Percentiles rank a stretch among this genome's conserved stretches.
phyloP scores from a whole-genome alignment of 2,797 vertebrate genomes.

The Garrulus glandarius region DNA sequence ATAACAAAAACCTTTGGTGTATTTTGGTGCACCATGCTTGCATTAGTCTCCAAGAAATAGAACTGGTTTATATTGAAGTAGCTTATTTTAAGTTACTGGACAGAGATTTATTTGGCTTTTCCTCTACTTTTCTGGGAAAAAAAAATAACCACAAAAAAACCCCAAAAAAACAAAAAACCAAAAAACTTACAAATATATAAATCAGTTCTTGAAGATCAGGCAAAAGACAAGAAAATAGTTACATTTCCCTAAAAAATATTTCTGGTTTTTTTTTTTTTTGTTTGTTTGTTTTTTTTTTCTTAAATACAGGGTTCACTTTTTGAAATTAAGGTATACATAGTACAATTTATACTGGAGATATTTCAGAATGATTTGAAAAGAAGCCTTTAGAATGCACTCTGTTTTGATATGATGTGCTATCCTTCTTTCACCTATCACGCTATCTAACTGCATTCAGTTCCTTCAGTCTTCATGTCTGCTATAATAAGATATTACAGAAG shows the following conservation, averaged over 20 bases:
- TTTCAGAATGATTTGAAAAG: background rate
- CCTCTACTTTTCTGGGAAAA: background rate
- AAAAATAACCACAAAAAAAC: too few relatives aligned
- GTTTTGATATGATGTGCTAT: background rate
- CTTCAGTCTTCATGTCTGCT: background rate
- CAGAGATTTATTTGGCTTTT: background rate
- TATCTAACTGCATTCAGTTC: background rate
- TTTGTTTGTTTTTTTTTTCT: background rate
- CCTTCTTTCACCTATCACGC: background rate
- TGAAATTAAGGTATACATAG: background rate
- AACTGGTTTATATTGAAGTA: background rate
- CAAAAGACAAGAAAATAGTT: background rate
- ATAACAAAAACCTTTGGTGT: background rate
- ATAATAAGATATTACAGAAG: background rate
- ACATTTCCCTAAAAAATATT: background rate
- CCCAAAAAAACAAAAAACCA: background rate
- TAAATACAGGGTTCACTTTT: background rate
- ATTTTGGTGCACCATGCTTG: background rate
- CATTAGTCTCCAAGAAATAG: background rate
- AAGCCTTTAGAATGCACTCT: background rate
- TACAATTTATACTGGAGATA: background rate
- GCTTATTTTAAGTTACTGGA: background rate
- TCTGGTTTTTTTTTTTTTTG: fast-evolving
- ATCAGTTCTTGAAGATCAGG: background rate
- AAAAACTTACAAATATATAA: background rate